Conservation (phyloP, 2,888 invertebrate species). For the Theristus sp. region DNA sequence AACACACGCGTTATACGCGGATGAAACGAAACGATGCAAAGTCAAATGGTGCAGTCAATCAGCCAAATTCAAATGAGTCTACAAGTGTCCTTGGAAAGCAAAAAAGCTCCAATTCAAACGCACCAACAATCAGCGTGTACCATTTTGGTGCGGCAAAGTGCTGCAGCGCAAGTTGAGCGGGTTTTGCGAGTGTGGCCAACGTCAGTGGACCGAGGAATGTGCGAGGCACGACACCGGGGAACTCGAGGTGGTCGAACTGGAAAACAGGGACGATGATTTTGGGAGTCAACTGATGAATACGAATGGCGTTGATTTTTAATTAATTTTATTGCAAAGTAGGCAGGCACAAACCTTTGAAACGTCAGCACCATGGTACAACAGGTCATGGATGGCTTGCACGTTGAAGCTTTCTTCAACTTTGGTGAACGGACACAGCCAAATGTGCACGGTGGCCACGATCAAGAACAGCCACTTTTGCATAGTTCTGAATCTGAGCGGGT, state of each 20-base stretch:
- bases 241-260: slow-evolving; percentile 92
- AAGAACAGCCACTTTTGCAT: background rate
- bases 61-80: no score
- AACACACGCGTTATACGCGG: background rate
- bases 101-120: no score
- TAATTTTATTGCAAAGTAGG: background rate
- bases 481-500: no score
- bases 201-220: slow-evolving; percentile 78
- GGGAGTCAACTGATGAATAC: background rate
- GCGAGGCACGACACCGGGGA: slow-evolving; percentile 87
- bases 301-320: background rate
- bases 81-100: no score
- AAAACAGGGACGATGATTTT: background rate
- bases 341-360: slow-evolving; percentile 49
- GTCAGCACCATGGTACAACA: slow-evolving; percentile 67
- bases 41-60: no score
- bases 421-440: slow-evolving; percentile 75
- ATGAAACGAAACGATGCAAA: no score
- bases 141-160: slow-evolving; percentile 53
- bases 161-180: slow-evolving; percentile 50
- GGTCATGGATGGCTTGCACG: slow-evolving; percentile 89
- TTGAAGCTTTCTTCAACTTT: slow-evolving; percentile 99
- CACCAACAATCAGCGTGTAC: slow-evolving; percentile 13
- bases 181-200: slow-evolving; percentile 56
- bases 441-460: slow-evolving; percentile 38